Evolutionary conservation across 2,797 vertebrate genomes (phyloP).

Genomic region (Petrocephalus schoutedeni): DNA sequence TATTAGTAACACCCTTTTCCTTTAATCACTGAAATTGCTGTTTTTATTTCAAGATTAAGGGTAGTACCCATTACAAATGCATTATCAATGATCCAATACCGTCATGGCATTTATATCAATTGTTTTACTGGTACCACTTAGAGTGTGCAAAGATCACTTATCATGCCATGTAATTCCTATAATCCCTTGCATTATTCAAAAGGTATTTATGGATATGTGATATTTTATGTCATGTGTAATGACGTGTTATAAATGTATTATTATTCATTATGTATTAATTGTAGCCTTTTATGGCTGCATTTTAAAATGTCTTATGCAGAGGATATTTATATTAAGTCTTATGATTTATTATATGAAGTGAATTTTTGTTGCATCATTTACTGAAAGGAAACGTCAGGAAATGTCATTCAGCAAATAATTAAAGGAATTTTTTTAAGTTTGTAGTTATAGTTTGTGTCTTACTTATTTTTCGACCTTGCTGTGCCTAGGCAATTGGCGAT

Average conservation of each 20-base stretch:
- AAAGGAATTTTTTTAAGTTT: neutral
- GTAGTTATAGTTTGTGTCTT: neutral
- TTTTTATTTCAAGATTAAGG: conserved; percentile 1
- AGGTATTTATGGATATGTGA: conserved; percentile 3
- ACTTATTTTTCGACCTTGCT: conserved; percentile 6
- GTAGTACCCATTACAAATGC: neutral
- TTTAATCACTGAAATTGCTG: conserved; percentile 2
- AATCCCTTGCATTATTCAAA: neutral
- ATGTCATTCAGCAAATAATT: neutral
- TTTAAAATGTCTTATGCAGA: neutral
- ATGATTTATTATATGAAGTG: neutral
- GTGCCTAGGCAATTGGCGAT: neutral
- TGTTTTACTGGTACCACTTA: neutral
- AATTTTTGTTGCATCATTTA: neutral
- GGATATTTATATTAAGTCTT: neutral
- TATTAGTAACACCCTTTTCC: neutral
- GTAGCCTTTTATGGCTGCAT: neutral
- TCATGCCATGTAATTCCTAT: neutral
- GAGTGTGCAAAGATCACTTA: neutral
- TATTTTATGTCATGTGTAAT: conserved; percentile 6
- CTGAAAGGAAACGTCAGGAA: neutral
- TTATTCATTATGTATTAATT: neutral
- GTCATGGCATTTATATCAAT: neutral
- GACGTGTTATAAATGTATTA: neutral
- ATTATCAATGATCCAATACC: neutral